Conservation (phyloP, 1,140 invertebrate genomes). For the Drosophila albomicans region DNA sequence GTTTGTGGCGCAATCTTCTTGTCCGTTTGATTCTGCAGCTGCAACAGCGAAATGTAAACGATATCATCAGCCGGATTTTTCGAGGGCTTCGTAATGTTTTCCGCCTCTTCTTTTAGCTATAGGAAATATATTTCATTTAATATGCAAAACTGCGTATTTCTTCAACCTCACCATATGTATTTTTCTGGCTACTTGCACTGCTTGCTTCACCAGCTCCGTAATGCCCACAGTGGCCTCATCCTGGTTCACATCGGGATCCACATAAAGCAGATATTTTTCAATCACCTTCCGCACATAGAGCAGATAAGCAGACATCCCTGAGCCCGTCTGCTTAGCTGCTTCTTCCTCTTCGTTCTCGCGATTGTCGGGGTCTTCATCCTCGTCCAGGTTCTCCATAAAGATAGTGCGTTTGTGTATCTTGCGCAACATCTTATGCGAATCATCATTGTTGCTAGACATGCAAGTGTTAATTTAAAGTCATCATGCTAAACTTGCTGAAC, state of each 20-base stretch:
- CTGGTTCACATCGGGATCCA: conserved; percentile 73
- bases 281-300: conserved; percentile 85
- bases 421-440: conserved; percentile 73
- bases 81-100: conserved; percentile 86
- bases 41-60: conserved; percentile 87
- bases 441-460: conserved; percentile 76
- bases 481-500: background rate
- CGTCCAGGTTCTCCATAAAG: conserved; percentile 57
- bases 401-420: conserved; percentile 74
- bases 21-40: conserved; percentile 88
- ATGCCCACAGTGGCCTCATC: conserved; percentile 85
- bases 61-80: conserved; percentile 86
- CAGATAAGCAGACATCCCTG: conserved; percentile 74
- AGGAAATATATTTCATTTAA: conserved; percentile 35
- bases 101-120: conserved; percentile 85
- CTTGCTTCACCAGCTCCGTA: conserved; percentile 84
- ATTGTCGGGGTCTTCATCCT: conserved; percentile 67
- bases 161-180: conserved; percentile 86
- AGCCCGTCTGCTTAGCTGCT: conserved; percentile 54
- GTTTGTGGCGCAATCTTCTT: conserved; percentile 86
- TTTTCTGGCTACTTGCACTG: conserved; percentile 85
- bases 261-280: conserved; percentile 85
- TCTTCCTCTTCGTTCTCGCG: conserved; percentile 73
- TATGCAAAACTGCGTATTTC: background rate
- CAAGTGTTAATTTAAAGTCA: no score